phyloP scores from a whole-genome alignment of 2,797 vertebrate species.

The Poecilia wingei region DNA sequence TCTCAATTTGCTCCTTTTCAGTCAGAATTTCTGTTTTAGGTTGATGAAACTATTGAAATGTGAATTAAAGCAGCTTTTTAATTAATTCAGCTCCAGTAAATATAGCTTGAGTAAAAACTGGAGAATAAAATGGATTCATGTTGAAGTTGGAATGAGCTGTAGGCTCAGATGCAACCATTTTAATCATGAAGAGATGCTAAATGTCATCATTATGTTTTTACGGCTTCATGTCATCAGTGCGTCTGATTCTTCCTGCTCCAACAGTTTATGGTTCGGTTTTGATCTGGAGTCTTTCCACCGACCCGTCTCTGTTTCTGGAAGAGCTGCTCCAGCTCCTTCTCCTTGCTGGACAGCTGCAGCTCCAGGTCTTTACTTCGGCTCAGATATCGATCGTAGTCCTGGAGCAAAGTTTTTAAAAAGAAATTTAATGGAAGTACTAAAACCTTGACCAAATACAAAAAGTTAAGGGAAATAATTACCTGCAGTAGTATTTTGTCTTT shows the following conservation, averaged over 20 bases:
- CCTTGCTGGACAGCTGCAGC: constrained; percentile 85
- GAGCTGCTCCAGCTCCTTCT: constrained; percentile 87
- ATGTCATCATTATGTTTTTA: constrained; percentile 17
- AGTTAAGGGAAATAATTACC: constrained; percentile 63
- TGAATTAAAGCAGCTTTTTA: neutral
- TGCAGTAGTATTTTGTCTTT: constrained; percentile 89
- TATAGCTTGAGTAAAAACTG: neutral
- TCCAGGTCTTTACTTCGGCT: constrained; percentile 87
- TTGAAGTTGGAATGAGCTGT: neutral
- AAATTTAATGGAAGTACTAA: neutral
- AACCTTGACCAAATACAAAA: neutral
- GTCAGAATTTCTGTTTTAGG: neutral
- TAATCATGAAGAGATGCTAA: neutral
- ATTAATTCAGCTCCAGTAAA: neutral
- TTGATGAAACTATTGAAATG: neutral
- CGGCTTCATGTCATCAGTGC: constrained; percentile 8
- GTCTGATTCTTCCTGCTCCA: constrained; percentile 2
- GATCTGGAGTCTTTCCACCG: constrained; percentile 23
- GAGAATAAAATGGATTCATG: neutral
- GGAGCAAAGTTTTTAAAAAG: constrained; percentile 19
- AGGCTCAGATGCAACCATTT: neutral
- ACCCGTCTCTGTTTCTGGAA: constrained; percentile 88
- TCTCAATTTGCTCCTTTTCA: neutral
- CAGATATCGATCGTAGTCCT: constrained; percentile 89
- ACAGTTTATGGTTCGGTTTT: neutral